phyloP scores from a whole-genome alignment of 2,888 invertebrate genomes.

The Stenurella melanura region DNA sequence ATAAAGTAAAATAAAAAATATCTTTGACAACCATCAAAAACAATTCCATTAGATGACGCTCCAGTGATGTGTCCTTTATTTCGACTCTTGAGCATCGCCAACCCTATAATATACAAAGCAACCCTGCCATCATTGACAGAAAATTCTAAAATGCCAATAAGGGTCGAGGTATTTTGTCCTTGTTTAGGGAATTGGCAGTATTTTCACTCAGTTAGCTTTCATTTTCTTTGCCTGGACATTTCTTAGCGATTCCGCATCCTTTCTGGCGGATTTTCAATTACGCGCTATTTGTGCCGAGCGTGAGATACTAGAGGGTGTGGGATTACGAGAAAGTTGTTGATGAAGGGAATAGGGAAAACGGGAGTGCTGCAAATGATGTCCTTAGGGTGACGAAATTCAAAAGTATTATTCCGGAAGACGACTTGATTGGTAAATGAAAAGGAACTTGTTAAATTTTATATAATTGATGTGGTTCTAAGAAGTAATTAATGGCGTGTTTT shows the following conservation, averaged over 20 bases:
- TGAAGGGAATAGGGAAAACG: slow-evolving; percentile 39
- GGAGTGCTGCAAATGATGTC: slow-evolving; percentile 42
- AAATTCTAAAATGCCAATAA: slow-evolving; percentile 39
- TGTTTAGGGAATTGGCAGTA: slow-evolving; percentile 46
- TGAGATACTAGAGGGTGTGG: slow-evolving; percentile 52
- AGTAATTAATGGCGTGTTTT: slow-evolving; percentile 31
- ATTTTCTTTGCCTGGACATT: slow-evolving; percentile 43
- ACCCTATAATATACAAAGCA: slow-evolving; percentile 12
- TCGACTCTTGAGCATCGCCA: slow-evolving; percentile 22
- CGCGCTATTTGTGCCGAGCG: slow-evolving; percentile 52
- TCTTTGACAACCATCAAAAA: background rate
- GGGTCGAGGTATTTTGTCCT: slow-evolving; percentile 43
- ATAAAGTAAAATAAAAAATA: background rate
- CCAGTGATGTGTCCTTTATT: slow-evolving; percentile 21
- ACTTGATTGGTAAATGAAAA: slow-evolving; percentile 37
- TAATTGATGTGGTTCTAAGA: slow-evolving; percentile 31
- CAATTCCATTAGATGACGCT: background rate
- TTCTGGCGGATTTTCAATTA: slow-evolving; percentile 53
- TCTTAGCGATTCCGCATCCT: slow-evolving; percentile 38
- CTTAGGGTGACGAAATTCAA: slow-evolving; percentile 41
- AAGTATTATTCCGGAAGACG: slow-evolving; percentile 35
- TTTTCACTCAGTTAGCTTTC: slow-evolving; percentile 47
- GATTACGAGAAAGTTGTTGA: slow-evolving; percentile 51
- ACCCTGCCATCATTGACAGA: slow-evolving; percentile 33
- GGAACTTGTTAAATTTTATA: slow-evolving; percentile 40